A percentile compares a stretch with the other conserved stretches of the same genome.
These are phyloP conservation scores for Aricia agestis DNA, from an alignment of 1,140 invertebrate species.

Conservation along the genomic window DNA sequence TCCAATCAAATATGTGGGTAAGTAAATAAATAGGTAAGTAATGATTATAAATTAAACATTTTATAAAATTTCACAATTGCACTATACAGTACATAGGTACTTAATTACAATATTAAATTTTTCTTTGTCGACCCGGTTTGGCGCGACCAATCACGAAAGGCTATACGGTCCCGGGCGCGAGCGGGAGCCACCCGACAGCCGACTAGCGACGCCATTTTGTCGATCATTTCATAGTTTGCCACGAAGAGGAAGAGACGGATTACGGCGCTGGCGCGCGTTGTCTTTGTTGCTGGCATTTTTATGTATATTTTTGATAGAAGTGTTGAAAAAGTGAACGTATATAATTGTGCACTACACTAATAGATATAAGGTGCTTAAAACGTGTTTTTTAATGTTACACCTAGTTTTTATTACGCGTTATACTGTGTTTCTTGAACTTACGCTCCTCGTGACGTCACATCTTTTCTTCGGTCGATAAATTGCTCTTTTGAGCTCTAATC, in stretches of 20 bases:
- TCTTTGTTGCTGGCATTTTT: conserved; percentile 17
- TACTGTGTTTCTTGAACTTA: not conserved
- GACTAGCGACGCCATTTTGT: conserved; percentile 44
- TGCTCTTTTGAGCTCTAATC: not conserved
- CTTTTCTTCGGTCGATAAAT: not conserved
- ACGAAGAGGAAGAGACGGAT: conserved; percentile 26
- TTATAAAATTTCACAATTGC: too few relatives aligned
- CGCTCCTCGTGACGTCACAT: not conserved
- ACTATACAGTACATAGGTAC: too few relatives aligned
- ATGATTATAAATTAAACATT: too few relatives aligned
- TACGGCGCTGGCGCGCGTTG: conserved; percentile 32
- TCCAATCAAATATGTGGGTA: not conserved
- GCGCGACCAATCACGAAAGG: conserved; percentile 1
- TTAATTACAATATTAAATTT: too few relatives aligned
- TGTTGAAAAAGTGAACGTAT: conserved; percentile 14
- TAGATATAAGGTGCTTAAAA: conserved; percentile 5
- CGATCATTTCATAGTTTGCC: conserved; percentile 38
- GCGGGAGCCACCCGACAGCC: not conserved
- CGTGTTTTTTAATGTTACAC: not conserved
- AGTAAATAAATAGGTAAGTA: not conserved
- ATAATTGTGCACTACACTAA: not conserved
- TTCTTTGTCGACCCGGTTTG: not conserved
- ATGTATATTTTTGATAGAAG: conserved; percentile 16
- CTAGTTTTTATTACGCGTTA: not conserved
- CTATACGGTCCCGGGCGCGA: not conserved